Evolutionary conservation across 1,140 invertebrate genomes (phyloP), one percentile per base, ranked within the genome.

Genomic region (Gonatopus flavifemur): DNA sequence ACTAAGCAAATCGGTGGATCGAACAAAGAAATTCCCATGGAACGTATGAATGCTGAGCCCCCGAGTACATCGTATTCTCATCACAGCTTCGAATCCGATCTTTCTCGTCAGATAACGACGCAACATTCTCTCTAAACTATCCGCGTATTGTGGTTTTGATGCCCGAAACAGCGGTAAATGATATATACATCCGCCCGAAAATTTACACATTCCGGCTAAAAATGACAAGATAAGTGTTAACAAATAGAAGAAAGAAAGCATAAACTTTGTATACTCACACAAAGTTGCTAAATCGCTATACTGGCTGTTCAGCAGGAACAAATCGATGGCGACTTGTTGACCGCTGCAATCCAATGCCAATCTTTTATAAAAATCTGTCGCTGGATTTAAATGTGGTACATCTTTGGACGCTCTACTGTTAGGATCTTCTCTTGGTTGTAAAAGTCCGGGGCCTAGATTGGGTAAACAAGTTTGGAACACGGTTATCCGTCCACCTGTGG

Each of bases 11-110:
- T 99, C 97, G 3, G 96, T 98, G 0, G 96, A 98, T 15, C 98
- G 83, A 28, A 99, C 96, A 79, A 99, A 99, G 82, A 98, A 98
- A 75, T 98, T 98, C 8, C 98, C 98, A 80, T 99, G 96, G 83
- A 99, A 99, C 57, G 95, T 96, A 72, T 98, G 94, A 55, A 99
- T 95, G 24, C 90, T 84, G 33, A 99, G 76, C 13, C 97, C 93
- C 73, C 90, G 84, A 7, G 94, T 96, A 70, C 94, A 98, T 4
- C 97, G 83, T 46, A 99, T 88, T 67, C 98, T 84, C 93, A 99
- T 96, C 1, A 99, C 97, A 30, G 98, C 93, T 77, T 99, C 98
- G 73, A 99, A 98, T 25, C 98, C 97, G 59, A 99, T 96, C 79
- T 98, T 98, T 52, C 98, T 83, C 0, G 90, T 92, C 2, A 99